Percentiles rank a stretch among this genome's conserved stretches.
phyloP scores from a whole-genome alignment of 2,888 invertebrate species.

The Agrochola lota region DNA sequence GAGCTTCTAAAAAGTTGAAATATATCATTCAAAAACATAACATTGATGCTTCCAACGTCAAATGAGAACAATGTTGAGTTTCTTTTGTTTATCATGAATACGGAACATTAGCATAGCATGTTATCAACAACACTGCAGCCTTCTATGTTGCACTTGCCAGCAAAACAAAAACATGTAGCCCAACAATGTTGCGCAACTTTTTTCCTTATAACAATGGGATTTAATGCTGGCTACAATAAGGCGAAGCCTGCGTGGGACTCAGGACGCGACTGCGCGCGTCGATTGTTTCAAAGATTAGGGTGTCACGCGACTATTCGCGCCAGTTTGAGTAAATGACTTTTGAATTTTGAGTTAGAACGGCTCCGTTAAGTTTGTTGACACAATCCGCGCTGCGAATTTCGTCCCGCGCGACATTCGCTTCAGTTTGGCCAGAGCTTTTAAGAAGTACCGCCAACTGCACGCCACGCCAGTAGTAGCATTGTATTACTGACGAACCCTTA shows the following conservation, averaged over 20 bases:
- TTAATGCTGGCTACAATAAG: background rate
- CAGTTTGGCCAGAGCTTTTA: background rate
- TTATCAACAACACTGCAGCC: background rate
- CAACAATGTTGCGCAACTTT: no score
- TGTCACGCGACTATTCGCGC: background rate
- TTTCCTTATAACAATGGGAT: background rate
- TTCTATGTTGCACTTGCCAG: background rate
- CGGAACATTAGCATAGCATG: background rate
- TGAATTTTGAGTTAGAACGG: no score
- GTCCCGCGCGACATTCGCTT: background rate
- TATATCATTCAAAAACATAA: background rate
- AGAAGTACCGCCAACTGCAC: background rate
- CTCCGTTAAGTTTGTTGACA: background rate
- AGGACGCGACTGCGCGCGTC: background rate
- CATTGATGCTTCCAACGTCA: background rate
- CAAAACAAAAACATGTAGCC: background rate
- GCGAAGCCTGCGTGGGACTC: background rate
- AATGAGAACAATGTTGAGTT: background rate
- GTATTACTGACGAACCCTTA: background rate
- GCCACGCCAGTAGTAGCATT: background rate
- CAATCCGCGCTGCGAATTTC: background rate
- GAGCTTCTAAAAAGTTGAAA: conserved; percentile 42
- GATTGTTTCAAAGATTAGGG: background rate
- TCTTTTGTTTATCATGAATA: background rate
- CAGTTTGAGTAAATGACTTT: no score